phyloP scores from a whole-genome alignment of 2,888 invertebrate species.

The Drosophila greeni region DNA sequence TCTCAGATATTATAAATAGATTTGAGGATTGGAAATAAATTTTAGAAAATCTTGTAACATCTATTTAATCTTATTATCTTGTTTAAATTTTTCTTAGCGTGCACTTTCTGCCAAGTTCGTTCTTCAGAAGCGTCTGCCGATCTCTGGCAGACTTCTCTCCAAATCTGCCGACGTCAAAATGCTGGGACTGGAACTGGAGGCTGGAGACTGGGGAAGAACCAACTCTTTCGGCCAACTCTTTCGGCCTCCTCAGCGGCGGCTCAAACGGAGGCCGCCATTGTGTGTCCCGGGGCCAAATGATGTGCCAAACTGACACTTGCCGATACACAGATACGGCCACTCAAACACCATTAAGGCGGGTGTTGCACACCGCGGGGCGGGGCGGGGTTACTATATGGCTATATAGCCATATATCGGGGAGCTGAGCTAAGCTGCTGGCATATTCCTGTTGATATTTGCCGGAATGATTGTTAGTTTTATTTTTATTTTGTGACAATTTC shows the following conservation, averaged over 20 bases:
- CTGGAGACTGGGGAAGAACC: conserved; percentile 34
- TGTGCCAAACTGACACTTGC: conserved; percentile 72
- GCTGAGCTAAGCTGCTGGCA: conserved; percentile 10
- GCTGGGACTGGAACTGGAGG: conserved; percentile 30
- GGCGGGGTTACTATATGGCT: not conserved
- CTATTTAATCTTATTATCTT: too few relatives aligned
- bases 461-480: conserved; percentile 58
- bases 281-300: conserved; percentile 68
- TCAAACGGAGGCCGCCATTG: conserved; percentile 69
- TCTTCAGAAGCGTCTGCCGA: conserved; percentile 28
- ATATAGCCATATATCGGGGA: conserved; percentile 5
- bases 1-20: not conserved
- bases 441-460: conserved; percentile 44
- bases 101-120: conserved; percentile 15
- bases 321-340: conserved; percentile 66
- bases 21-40: not conserved
- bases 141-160: conserved; percentile 44
- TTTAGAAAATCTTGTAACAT: not conserved
- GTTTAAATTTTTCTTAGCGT: not conserved
- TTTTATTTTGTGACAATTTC: conserved; percentile 69
- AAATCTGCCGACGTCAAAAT: conserved; percentile 73
- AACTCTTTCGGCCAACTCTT: conserved; percentile 40
- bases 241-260: conserved; percentile 44
- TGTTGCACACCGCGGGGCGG: conserved; percentile 15
- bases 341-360: conserved; percentile 52